Evolutionary conservation across 2,888 invertebrate genomes (phyloP).

Genomic region (Drosophila leonis): DNA sequence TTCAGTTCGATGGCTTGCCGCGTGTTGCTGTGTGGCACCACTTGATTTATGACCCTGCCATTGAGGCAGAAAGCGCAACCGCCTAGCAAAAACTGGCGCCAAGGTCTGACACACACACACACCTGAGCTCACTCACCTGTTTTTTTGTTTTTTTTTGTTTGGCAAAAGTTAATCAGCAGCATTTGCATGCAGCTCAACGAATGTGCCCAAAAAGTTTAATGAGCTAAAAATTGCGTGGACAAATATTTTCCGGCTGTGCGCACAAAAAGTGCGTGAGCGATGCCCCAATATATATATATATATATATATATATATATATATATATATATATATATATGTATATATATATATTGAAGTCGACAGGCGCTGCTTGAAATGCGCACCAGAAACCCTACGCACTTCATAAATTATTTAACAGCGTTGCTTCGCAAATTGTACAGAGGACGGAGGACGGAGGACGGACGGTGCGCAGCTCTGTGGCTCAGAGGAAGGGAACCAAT

Average conservation of each 20-base stretch:
- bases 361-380: conserved; percentile 65
- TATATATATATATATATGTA: not conserved
- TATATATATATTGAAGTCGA: conserved; percentile 8
- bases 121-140: not conserved
- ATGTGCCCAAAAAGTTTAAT: conserved; percentile 72
- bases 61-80: conserved; percentile 38
- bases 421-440: conserved; percentile 25
- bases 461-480: not conserved
- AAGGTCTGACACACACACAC: conserved; percentile 24
- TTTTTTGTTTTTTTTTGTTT: not conserved
- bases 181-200: conserved; percentile 73
- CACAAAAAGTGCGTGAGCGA: conserved; percentile 51
- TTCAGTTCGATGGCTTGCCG: conserved; percentile 20
- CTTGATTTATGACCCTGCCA: conserved; percentile 56
- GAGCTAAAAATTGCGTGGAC: conserved; percentile 66
- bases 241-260: conserved; percentile 69
- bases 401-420: conserved; percentile 78
- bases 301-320: conserved; percentile 14
- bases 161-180: conserved; percentile 58
- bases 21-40: conserved; percentile 29
- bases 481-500: conserved; percentile 57
- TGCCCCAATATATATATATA: conserved; percentile 18
- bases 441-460: conserved; percentile 30
- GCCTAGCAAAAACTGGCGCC: conserved; percentile 51
- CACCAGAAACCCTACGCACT: conserved; percentile 73